phyloP scores from a whole-genome alignment of 2,113 vertebrate species.

The Corydoras sp. region DNA sequence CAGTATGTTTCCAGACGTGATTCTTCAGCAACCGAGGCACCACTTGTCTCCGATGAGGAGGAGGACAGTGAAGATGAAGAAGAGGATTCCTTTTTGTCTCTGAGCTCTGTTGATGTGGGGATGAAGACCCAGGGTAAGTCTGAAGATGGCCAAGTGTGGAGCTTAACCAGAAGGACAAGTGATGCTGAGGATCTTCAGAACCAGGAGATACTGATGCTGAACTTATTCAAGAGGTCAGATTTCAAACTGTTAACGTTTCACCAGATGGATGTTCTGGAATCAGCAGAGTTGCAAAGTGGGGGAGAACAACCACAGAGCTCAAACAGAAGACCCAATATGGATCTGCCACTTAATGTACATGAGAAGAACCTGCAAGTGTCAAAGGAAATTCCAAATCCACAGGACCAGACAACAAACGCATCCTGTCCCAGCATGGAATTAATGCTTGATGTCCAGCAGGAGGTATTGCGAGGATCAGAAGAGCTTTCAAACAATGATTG shows the following conservation, averaged over 20 bases:
- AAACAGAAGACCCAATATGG: neutral
- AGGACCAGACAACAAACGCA: neutral
- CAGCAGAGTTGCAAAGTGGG: too few species aligned
- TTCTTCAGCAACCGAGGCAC: constrained; percentile 49
- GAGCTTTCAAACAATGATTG: neutral
- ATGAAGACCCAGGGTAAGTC: constrained; percentile 17
- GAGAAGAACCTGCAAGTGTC: neutral
- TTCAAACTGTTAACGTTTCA: too few species aligned
- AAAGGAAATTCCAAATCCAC: neutral
- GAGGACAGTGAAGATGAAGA: constrained; percentile 49
- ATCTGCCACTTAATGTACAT: too few species aligned
- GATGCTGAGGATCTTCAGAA: neutral
- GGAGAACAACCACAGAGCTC: neutral
- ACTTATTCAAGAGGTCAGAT: neutral
- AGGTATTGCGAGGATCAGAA: neutral
- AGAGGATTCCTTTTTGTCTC: constrained; percentile 55
- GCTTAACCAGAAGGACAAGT: neutral
- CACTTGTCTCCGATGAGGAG: constrained; percentile 25
- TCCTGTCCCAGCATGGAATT: neutral
- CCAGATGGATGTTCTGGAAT: neutral
- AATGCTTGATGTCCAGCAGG: neutral
- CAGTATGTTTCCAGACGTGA: constrained; percentile 4
- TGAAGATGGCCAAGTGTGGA: constrained; percentile 1
- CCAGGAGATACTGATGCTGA: neutral
- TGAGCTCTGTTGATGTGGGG: constrained; percentile 51